These are phyloP conservation scores for Octomys mimax DNA, from an alignment of 2,797 vertebrate genomes.

Conservation along the genomic window DNA sequence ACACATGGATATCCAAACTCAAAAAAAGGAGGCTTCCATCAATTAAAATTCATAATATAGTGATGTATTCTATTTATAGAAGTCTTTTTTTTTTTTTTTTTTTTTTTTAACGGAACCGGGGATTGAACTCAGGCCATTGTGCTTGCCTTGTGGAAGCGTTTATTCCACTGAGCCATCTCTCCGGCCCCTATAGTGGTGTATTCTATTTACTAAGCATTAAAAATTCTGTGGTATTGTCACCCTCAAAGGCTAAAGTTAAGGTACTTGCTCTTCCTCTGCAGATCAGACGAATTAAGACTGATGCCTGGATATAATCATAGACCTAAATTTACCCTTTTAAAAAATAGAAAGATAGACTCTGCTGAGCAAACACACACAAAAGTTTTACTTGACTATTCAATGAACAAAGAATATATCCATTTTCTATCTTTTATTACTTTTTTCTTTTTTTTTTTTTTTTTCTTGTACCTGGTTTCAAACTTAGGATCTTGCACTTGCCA, in stretches of 20 bases:
- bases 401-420: not conserved
- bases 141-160: too few species aligned
- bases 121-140: too few species aligned
- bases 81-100: too few species aligned
- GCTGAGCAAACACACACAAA: not conserved
- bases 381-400: conserved; percentile 41
- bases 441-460: too few species aligned
- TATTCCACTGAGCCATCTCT: too few species aligned
- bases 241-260: not conserved
- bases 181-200: too few species aligned
- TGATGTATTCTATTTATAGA: too few species aligned
- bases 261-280: conserved; percentile 10
- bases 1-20: not conserved
- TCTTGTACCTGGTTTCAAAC: too few species aligned
- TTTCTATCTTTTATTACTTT: not conserved
- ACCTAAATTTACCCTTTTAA: not conserved
- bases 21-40: not conserved
- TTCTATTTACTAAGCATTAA: not conserved
- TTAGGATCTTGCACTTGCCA: too few species aligned
- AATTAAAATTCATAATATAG: conserved; percentile 23
- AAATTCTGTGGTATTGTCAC: conserved; percentile 51
- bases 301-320: not conserved
- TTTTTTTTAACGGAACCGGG: too few species aligned
- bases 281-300: conserved; percentile 46
- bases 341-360: conserved; percentile 19